Percentiles rank a stretch among this genome's conserved stretches.
Evolutionary conservation across 1,140 invertebrate species (phyloP).

Genomic region (Ruditapes philippinarum): DNA sequence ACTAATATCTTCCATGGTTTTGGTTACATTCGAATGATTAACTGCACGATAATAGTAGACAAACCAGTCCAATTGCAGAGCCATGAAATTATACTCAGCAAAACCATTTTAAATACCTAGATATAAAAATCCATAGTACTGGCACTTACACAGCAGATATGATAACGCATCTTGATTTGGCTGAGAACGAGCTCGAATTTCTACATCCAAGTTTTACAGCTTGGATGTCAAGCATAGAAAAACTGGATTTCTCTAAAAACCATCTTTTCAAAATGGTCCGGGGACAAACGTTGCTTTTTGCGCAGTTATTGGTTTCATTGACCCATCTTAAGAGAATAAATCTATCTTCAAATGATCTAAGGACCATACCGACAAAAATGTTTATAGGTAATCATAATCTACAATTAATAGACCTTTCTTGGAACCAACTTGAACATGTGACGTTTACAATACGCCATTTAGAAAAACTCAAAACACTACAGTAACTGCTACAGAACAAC

Average conservation of each 20-base stretch:
- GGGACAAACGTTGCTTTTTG: not conserved
- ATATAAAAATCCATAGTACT: not conserved
- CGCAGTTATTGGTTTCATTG: not conserved
- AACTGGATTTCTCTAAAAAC: not conserved
- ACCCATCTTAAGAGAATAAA: too few species aligned
- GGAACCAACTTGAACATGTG: not conserved
- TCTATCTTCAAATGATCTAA: not conserved
- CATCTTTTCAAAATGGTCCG: not conserved
- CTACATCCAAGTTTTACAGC: not conserved
- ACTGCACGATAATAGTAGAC: not conserved
- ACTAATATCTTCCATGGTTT: not conserved
- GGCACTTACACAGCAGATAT: not conserved
- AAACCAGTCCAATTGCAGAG: not conserved
- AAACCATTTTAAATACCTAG: not conserved
- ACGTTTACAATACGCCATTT: not conserved
- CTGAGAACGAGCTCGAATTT: constrained; percentile 8
- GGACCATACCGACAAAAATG: not conserved
- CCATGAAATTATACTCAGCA: not conserved
- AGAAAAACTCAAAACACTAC: not conserved
- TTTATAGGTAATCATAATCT: not conserved
- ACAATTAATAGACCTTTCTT: not conserved
- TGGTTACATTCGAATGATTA: not conserved
- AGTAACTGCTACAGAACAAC: too few species aligned
- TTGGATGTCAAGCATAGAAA: not conserved
- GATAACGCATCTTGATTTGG: not conserved